Conservation (phyloP, 2,113 vertebrate species). For the Coptodon bakossiorum region DNA sequence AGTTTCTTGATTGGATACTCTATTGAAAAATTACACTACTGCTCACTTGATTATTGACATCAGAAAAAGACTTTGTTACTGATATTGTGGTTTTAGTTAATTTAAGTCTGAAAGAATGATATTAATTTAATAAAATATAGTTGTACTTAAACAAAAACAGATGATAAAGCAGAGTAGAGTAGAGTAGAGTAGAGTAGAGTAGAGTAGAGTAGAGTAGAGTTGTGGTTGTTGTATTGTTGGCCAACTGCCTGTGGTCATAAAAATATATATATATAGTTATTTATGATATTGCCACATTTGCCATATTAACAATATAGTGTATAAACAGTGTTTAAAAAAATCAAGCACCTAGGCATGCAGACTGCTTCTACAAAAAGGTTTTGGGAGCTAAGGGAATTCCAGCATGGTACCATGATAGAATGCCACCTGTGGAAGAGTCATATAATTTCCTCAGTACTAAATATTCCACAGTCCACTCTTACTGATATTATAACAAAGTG, state of each 20-base stretch:
- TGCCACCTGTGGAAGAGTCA: neutral
- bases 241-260: neutral
- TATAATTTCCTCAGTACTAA: neutral
- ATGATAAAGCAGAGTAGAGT: neutral
- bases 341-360: neutral
- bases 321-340: neutral
- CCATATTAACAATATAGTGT: neutral
- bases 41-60: neutral
- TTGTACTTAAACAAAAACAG: neutral
- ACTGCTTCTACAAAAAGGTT: neutral
- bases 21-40: neutral
- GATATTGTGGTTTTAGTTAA: neutral
- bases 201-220: neutral
- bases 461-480: neutral
- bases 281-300: neutral
- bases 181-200: neutral
- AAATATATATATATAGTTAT: neutral
- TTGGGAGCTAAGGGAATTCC: neutral
- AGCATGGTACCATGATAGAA: neutral
- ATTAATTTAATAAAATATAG: neutral
- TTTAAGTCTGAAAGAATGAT: neutral
- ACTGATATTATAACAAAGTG: neutral
- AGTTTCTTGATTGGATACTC: neutral
- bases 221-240: neutral
- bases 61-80: neutral